Percentiles rank a stretch among this genome's conserved stretches.
These are phyloP conservation scores for Pagetopsis macropterus DNA, from an alignment of 2,797 vertebrate genomes.

Conservation along the genomic window DNA sequence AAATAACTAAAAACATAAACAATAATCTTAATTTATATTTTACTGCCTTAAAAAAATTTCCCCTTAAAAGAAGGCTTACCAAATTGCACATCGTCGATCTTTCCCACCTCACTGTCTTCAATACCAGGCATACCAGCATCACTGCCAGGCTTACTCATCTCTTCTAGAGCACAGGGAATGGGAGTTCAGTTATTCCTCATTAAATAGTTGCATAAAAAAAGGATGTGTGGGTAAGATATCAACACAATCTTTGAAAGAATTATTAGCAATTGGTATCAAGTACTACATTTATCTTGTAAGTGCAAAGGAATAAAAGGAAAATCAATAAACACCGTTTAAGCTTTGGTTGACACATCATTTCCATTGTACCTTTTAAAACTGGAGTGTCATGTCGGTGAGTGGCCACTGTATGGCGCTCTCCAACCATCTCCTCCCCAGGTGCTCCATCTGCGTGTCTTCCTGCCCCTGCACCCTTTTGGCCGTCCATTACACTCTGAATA, in stretches of 20 bases:
- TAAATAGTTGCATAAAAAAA: background rate
- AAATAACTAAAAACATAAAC: background rate
- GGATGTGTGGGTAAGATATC: background rate
- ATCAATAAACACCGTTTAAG: background rate
- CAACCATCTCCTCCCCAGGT: slow-evolving; percentile 41
- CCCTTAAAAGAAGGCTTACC: slow-evolving; percentile 75
- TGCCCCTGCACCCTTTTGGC: slow-evolving; percentile 45
- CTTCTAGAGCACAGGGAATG: slow-evolving; percentile 71
- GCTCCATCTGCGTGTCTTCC: slow-evolving; percentile 46
- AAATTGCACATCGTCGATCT: slow-evolving; percentile 89
- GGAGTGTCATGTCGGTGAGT: slow-evolving; percentile 59
- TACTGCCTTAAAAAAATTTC: background rate
- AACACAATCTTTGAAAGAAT: background rate
- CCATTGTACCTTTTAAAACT: slow-evolving; percentile 78
- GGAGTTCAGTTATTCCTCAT: background rate
- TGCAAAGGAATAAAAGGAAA: background rate
- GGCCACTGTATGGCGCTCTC: slow-evolving; percentile 79
- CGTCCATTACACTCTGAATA: slow-evolving; percentile 64
- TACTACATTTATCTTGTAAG: background rate
- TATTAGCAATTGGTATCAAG: slow-evolving; percentile 5
- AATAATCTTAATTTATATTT: background rate
- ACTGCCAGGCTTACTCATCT: slow-evolving; percentile 89
- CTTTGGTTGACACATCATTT: background rate
- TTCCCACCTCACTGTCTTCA: slow-evolving; percentile 94
- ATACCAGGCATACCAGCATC: slow-evolving; percentile 99